Evolutionary conservation across 2,888 invertebrate genomes (phyloP), one percentile per base, ranked within the genome.

Genomic region (Embidobia sp.): DNA sequence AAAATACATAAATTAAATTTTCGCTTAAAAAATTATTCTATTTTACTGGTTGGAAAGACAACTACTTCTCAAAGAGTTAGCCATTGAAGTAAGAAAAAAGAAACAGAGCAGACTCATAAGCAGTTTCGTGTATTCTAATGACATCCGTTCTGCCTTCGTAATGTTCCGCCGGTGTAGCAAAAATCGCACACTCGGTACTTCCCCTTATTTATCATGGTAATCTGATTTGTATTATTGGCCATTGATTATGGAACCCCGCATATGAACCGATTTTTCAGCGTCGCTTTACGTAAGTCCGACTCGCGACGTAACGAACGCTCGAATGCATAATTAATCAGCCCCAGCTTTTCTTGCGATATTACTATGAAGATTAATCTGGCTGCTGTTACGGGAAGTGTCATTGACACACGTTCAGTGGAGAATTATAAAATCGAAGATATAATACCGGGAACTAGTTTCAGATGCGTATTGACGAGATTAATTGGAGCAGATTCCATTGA

Each of bases 271-370:
- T 49, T 35, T 51, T 51, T 33, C 6, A 4, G 7, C n/a, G 5
- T 35, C 1, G n/a, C 27, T 29, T 49, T 11, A 35, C 35, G 11
- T 35, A 35, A 10, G n/a, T 6, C 15, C 33, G 6, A 26, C 1
- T 33, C 33, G 19, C 13, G 16, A 22, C 18, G 16, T 18, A 35
- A 37, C 26, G 53, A 53, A 53, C 11, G 7, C 15, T 13, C 10
- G 37, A 53, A 53, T 53, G 37, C 31, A 57, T 57, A 42, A 57
- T 57, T 42, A 57, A 57, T 42, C 18, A 42, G 18, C 5, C 3
- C 6, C 11, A n/a, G 16, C 35, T 27, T 55, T 40, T 37, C 18
- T 13, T 40, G 22, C 3, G 16, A 10, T 1, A 7, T 26, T 53
- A 11, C 40, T 40, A 19, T 26, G 13, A 15, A 11, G 8, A 55